Base-by-base conservation (phyloP, 2,113 vertebrate species). In the Phoxinus phoxinus region DNA sequence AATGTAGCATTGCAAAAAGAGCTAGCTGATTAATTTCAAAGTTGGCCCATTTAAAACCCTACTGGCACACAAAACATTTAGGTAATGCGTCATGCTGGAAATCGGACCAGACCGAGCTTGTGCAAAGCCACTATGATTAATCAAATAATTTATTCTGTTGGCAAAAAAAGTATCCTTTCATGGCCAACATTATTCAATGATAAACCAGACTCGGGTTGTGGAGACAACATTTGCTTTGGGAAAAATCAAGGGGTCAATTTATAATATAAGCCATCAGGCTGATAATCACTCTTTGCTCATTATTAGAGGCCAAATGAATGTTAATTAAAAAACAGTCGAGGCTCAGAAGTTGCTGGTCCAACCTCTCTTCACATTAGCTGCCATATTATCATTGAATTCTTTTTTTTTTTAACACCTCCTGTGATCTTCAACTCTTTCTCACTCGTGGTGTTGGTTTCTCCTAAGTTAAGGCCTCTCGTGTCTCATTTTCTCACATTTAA, bases 401-500 rank as follows among this genome's bases (percentile, higher is more conserved):
- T 32, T 23, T 37, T 73, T 32, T 74, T 3, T 61, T 56, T 37
- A 4, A 35, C 75, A 87, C 78, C 25, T 37, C 67, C 58, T 53
- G 73, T 85, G 85, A 87, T 78, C 83, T 86, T 89, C 73, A 71
- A 65, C 83, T 84, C 65, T 21, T 44, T 73, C 67, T 87, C 77
- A 63, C 84, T 56, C 53, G 48, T 59, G 76, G 81, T 44, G 44
- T 51, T 46, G 86, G 76, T 58, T 73, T 78, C 56, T 82, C 83
- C 81, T n/a, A 27, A 73, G 85, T 84, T 86, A 46, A 69, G 44
- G 37, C 75, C 32, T 78, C 44, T 75, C 79, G 44, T 84, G 46
- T 63, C 59, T 65, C 61, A 51, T 69, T 61, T 87, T 53, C 74
- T 56, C 73, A 32, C 75, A 88, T 74, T 80, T 73, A 84, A 56